Conservation (phyloP, 2,113 vertebrate species). For the Hyperopisus bebe region DNA sequence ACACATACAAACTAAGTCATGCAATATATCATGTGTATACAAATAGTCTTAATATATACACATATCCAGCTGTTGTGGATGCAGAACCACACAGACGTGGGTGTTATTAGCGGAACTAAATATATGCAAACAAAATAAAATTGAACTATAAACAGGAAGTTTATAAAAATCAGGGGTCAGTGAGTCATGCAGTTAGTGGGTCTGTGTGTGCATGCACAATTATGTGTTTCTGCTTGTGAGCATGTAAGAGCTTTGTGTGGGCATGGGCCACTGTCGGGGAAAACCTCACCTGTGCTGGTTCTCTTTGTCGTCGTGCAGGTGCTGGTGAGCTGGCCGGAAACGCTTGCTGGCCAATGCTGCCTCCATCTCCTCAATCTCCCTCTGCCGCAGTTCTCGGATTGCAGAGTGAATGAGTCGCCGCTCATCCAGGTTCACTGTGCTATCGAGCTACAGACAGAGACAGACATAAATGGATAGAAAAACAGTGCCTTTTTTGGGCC, state of each 20-base stretch:
- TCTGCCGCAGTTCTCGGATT: slow-evolving; percentile 79
- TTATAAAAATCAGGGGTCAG: background rate
- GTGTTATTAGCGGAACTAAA: background rate
- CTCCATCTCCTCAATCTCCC: slow-evolving; percentile 83
- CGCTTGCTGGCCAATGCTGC: slow-evolving; percentile 85
- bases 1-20: background rate
- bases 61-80: background rate
- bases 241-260: background rate
- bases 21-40: background rate
- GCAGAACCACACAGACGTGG: background rate
- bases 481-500: background rate
- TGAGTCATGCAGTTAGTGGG: slow-evolving; percentile 8
- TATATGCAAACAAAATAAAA: background rate
- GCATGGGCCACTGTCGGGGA: background rate
- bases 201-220: slow-evolving; percentile 12
- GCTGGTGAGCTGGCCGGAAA: slow-evolving; percentile 69
- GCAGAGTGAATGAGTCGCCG: slow-evolving; percentile 82
- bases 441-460: slow-evolving; percentile 66
- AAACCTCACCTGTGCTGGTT: slow-evolving; percentile 79
- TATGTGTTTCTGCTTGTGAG: slow-evolving; percentile 6
- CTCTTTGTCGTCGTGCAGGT: slow-evolving; percentile 82
- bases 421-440: slow-evolving; percentile 80
- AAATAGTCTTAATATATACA: background rate
- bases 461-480: slow-evolving; percentile 8
- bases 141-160: background rate